Evolutionary conservation across 2,888 invertebrate species (phyloP), one percentile per base, ranked within the genome.

Genomic region (Drosophila pseudotalamancana): DNA sequence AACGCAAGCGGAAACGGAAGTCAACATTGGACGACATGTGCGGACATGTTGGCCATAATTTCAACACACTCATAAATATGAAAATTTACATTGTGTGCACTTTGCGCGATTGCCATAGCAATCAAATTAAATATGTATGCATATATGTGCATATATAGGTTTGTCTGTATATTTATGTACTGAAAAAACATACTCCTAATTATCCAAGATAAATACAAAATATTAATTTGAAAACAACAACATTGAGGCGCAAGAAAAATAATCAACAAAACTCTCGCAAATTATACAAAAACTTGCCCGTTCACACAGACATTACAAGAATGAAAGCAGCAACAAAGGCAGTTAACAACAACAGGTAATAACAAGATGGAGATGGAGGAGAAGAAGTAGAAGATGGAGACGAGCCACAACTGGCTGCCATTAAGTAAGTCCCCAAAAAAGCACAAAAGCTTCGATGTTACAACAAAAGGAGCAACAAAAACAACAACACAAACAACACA

Each of bases 1-100:
- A 55, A 25, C 23, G 56, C 54, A 40, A 55, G 34, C 73, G 79
- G 83, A 82, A 86, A 72, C 80, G 86, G 86, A 86, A 72, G 70
- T 74, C 49, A 46, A 80, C 72, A 71, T 66, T 67, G 74, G 69
- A 70, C 84, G 73, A 68, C 79, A 79, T 79, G 83, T 82, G 68
- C 66, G 70, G 60, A 83, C 65, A 70, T 72, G 71, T 73, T 72
- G 53, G 59, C 49, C 72, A 63, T 76, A 72, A 69, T 76, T 76
- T 69, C 64, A 68, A 67, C 63, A 61, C 63, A 63, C n/a, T n/a
- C 78, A 77, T 77, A 77, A 77, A 77, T 77, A 77, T 77, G 74
- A 65, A 70, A 62, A 77, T 76, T 77, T 51, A 53, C 55, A 46
- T 50, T 56, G 46, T 56, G 40, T 67, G 74, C 63, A 68, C 46